A percentile compares a stretch with the other conserved stretches of the same genome.
These are phyloP conservation scores for Zosterops hypoxanthus DNA, from an alignment of 2,113 vertebrate species.

Conservation along the genomic window DNA sequence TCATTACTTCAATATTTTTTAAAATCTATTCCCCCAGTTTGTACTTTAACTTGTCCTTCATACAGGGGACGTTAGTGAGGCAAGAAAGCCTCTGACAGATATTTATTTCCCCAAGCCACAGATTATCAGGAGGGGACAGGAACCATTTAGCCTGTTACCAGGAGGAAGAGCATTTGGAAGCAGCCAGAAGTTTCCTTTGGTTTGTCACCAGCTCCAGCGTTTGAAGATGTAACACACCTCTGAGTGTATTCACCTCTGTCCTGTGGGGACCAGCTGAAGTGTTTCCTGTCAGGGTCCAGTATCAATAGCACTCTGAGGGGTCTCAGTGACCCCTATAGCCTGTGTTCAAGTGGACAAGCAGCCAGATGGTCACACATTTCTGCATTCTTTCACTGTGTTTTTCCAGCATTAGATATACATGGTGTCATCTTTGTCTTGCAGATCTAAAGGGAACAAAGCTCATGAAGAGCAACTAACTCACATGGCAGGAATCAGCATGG, in stretches of 20 bases:
- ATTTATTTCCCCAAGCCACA: neutral
- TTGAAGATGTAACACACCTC: slow-evolving; percentile 55
- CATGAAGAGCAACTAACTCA: neutral
- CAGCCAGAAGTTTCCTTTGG: neutral
- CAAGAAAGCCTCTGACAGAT: neutral
- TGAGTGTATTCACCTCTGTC: slow-evolving; percentile 47
- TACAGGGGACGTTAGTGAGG: neutral
- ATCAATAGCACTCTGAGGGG: slow-evolving; percentile 71
- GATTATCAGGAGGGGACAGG: neutral
- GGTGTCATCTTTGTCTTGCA: slow-evolving; percentile 24
- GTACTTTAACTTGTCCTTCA: neutral
- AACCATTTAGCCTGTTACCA: neutral
- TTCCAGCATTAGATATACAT: slow-evolving; percentile 36
- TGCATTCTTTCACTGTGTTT: slow-evolving; percentile 75
- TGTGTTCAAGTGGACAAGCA: slow-evolving; percentile 77
- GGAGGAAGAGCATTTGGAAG: neutral
- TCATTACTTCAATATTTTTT: neutral
- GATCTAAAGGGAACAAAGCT: slow-evolving; percentile 16
- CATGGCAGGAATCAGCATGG: neutral
- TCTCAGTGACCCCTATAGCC: slow-evolving; percentile 79
- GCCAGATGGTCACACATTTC: slow-evolving; percentile 73
- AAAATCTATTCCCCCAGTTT: neutral
- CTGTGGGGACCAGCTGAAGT: slow-evolving; percentile 70
- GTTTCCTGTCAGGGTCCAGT: slow-evolving; percentile 68
- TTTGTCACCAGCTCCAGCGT: slow-evolving; percentile 39